Percentiles rank a stretch among this genome's conserved stretches.
Conservation (phyloP, 1,140 invertebrate species). For the Heliconius himera region DNA sequence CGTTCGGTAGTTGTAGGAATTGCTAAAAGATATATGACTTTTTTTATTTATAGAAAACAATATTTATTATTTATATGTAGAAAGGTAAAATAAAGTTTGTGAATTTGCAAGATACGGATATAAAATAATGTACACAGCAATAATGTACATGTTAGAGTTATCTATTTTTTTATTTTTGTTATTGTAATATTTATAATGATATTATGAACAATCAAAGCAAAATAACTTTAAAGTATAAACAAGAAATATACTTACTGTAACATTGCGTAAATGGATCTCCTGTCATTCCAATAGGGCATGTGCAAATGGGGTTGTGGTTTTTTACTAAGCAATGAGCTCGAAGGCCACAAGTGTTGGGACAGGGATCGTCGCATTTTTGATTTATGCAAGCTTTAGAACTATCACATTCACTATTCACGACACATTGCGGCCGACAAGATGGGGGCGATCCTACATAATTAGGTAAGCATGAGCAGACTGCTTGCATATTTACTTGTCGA, state of each 20-base stretch:
- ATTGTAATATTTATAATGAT: not conserved
- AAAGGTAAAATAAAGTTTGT: too few species aligned
- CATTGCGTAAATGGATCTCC: slow-evolving; percentile 87
- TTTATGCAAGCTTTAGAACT: slow-evolving; percentile 87
- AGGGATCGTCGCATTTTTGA: slow-evolving; percentile 91
- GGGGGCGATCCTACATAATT: slow-evolving; percentile 88
- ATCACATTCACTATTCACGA: slow-evolving; percentile 88
- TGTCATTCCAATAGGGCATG: slow-evolving; percentile 86
- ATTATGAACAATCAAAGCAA: too few species aligned
- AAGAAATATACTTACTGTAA: slow-evolving; percentile 62
- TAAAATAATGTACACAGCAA: too few species aligned
- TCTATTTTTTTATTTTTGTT: not conserved
- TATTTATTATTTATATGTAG: not conserved
- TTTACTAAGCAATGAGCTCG: slow-evolving; percentile 87
- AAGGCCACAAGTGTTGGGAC: slow-evolving; percentile 88
- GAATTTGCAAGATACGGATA: too few species aligned
- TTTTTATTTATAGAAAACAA: not conserved
- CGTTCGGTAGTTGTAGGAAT: slow-evolving; percentile 81
- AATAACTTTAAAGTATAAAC: not conserved
- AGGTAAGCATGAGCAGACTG: slow-evolving; percentile 88
- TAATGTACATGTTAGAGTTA: too few species aligned
- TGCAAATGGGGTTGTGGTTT: slow-evolving; percentile 87
- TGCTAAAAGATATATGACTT: slow-evolving; percentile 45
- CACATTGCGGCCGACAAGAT: slow-evolving; percentile 88
- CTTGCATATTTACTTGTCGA: slow-evolving; percentile 85